Evolutionary conservation across 2,888 invertebrate genomes (phyloP).

Genomic region (Andrena bicolor): DNA sequence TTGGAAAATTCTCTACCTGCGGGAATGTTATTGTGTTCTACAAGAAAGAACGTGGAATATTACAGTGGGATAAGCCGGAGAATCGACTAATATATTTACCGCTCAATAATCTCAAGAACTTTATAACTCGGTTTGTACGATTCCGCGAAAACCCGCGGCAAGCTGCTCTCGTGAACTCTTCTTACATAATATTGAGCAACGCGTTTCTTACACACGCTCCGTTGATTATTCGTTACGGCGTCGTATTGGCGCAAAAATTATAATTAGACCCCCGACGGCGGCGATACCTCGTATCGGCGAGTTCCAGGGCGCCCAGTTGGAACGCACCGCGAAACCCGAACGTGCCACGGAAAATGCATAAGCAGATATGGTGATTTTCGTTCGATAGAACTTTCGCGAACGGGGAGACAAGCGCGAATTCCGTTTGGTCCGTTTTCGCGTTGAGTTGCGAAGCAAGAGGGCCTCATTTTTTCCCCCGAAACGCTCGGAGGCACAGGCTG

Average conservation of each 20-base stretch:
- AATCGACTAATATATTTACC: slow-evolving; percentile 30
- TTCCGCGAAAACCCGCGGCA: slow-evolving; percentile 34
- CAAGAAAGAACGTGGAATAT: slow-evolving; percentile 23
- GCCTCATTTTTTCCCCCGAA: too few relatives aligned
- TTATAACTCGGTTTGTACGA: background rate
- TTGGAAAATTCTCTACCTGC: slow-evolving; percentile 15
- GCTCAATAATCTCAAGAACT: slow-evolving; percentile 20
- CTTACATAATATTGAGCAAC: slow-evolving; percentile 51
- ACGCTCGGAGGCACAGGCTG: too few relatives aligned
- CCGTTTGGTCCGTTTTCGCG: too few relatives aligned
- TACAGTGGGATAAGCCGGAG: background rate
- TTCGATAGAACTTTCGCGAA: slow-evolving; percentile 9
- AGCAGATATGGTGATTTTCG: background rate
- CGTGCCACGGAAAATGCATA: slow-evolving; percentile 14
- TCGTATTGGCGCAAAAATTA: slow-evolving; percentile 53
- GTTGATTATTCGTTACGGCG: slow-evolving; percentile 31
- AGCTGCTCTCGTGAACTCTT: slow-evolving; percentile 2
- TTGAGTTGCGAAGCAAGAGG: too few relatives aligned
- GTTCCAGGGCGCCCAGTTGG: background rate
- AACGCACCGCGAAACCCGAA: slow-evolving; percentile 1
- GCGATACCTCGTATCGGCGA: slow-evolving; percentile 7
- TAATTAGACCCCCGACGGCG: slow-evolving; percentile 47
- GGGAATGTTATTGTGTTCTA: slow-evolving; percentile 10
- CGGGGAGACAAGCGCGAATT: background rate
- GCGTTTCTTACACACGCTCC: slow-evolving; percentile 26